These are phyloP conservation scores for Papilio polyxenes DNA, from an alignment of 1,140 invertebrate species.

Conservation along the genomic window DNA sequence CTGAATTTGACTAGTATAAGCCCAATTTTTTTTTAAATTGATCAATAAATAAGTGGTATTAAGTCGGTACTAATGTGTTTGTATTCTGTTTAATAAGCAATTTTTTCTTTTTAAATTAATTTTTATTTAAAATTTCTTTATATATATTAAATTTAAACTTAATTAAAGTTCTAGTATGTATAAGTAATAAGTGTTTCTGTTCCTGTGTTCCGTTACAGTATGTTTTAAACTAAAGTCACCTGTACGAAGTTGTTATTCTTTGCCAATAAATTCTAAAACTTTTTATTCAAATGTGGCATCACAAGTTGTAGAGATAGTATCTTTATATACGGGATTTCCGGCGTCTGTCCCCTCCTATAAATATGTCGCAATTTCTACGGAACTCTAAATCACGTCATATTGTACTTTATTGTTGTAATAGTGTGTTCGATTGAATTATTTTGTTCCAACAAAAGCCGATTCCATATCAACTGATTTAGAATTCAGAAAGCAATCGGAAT, in stretches of 20 bases:
- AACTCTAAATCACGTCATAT: slow-evolving; percentile 57
- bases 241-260: slow-evolving; percentile 48
- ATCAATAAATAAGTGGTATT: too few relatives aligned
- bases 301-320: slow-evolving; percentile 65
- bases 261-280: slow-evolving; percentile 68
- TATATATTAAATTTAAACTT: too few relatives aligned
- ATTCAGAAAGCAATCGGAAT: slow-evolving; percentile 30
- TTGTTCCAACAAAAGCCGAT: slow-evolving; percentile 30
- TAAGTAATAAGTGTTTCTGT: neutral
- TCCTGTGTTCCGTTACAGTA: neutral
- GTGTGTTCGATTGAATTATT: slow-evolving; percentile 30
- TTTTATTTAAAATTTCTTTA: too few relatives aligned
- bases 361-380: slow-evolving; percentile 65
- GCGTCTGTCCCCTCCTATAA: slow-evolving; percentile 56
- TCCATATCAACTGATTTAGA: slow-evolving; percentile 25
- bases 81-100: too few relatives aligned
- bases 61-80: too few relatives aligned
- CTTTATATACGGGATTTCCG: slow-evolving; percentile 77
- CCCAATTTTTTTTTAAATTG: too few relatives aligned
- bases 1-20: too few relatives aligned
- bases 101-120: too few relatives aligned
- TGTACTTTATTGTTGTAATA: slow-evolving; percentile 41
- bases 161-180: too few relatives aligned
- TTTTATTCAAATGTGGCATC: slow-evolving; percentile 70
- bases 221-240: slow-evolving; percentile 12